Conservation (phyloP, 2,113 vertebrate genomes). For the Gavia stellata region DNA sequence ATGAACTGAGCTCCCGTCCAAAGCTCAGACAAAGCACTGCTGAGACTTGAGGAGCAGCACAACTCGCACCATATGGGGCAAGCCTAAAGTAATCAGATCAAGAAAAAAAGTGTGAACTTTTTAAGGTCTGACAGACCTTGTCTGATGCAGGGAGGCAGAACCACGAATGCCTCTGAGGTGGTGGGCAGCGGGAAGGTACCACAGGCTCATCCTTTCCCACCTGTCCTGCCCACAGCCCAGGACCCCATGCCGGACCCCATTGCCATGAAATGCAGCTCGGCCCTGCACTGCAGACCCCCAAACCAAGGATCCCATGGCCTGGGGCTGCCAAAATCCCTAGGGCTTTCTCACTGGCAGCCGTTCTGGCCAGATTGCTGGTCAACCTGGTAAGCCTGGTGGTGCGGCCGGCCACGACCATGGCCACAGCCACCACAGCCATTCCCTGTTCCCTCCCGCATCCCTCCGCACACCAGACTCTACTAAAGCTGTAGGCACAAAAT, state of each 20-base stretch:
- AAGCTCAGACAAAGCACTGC: neutral
- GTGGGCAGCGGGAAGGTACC: neutral
- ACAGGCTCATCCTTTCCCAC: neutral
- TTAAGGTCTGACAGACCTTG: neutral
- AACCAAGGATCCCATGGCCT: neutral
- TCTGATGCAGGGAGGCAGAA: neutral
- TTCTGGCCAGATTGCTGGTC: neutral
- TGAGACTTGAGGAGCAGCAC: neutral
- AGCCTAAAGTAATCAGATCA: neutral
- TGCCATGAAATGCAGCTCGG: neutral
- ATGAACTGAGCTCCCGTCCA: neutral
- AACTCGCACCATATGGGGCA: neutral
- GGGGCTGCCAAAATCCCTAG: neutral
- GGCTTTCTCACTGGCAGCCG: neutral
- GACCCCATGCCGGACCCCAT: neutral
- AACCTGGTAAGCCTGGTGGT: neutral
- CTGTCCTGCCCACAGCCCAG: neutral
- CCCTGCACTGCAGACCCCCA: neutral
- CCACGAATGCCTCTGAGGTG: rapidly evolving
- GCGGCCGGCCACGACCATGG: rapidly evolving
- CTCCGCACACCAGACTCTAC: neutral
- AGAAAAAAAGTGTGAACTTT: neutral
- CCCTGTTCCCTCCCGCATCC: neutral
- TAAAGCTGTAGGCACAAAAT: neutral
- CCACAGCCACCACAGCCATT: neutral